Conservation (phyloP, 2,797 vertebrate species). For the Chloroceryle inda region DNA sequence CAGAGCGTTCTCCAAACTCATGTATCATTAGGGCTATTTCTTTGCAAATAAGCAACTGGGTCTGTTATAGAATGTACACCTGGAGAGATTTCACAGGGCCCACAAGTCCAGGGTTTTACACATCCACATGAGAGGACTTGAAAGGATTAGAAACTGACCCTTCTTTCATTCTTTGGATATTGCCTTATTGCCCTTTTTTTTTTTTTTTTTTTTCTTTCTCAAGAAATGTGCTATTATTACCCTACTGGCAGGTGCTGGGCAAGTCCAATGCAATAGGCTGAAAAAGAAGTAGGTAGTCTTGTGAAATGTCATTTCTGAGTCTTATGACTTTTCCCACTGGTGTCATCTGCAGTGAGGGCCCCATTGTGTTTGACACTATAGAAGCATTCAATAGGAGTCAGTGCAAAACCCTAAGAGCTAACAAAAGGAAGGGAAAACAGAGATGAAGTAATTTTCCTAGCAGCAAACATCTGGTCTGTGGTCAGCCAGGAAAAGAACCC, state of each 20-base stretch:
- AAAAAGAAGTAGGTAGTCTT: not conserved
- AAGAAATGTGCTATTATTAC: not conserved
- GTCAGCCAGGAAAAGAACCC: conserved; percentile 41
- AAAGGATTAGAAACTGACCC: not conserved
- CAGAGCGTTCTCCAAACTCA: not conserved
- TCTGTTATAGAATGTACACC: not conserved
- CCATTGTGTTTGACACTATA: conserved; percentile 18
- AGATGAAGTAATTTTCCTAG: conserved; percentile 51
- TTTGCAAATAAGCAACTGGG: not conserved
- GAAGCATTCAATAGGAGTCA: conserved; percentile 29
- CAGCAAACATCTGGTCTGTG: conserved; percentile 60
- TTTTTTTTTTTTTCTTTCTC: not conserved
- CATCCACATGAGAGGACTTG: not conserved
- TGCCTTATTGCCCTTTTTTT: not conserved
- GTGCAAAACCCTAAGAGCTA: conserved; percentile 28
- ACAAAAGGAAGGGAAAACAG: conserved; percentile 63
- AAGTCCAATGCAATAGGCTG: not conserved
- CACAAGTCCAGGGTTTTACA: not conserved
- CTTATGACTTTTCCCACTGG: conserved; percentile 12
- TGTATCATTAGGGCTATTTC: not conserved
- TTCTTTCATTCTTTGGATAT: not conserved
- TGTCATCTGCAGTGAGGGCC: conserved; percentile 28
- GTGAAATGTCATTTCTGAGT: conserved; percentile 13
- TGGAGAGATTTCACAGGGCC: not conserved
- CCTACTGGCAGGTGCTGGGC: not conserved